These are phyloP conservation scores for Acromyrmex echinatior DNA, from an alignment of 1,140 invertebrate genomes.

Conservation along the genomic window DNA sequence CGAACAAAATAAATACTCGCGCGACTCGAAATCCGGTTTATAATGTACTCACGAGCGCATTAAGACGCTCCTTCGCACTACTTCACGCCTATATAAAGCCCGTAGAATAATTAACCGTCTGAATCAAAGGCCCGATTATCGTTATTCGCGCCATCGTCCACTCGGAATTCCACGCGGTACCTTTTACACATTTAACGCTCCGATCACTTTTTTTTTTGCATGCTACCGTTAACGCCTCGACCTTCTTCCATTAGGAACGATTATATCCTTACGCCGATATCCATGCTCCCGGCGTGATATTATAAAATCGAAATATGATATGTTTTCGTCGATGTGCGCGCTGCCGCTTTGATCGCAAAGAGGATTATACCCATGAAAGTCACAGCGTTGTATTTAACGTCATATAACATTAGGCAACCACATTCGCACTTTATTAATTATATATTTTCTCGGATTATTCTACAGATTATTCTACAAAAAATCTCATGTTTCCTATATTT, in stretches of 20 bases:
- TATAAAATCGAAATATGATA: constrained; percentile 61
- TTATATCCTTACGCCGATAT: constrained; percentile 70
- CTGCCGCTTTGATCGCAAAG: constrained; percentile 19
- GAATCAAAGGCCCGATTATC: constrained; percentile 42
- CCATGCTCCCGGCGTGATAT: constrained; percentile 61
- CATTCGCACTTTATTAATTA: constrained; percentile 17
- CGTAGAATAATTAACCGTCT: constrained; percentile 56
- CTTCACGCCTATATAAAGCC: constrained; percentile 33
- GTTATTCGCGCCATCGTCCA: constrained; percentile 47
- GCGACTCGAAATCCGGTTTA: constrained; percentile 54
- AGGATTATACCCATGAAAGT: constrained; percentile 33
- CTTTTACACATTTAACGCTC: background rate
- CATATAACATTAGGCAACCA: background rate
- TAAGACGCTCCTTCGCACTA: constrained; percentile 44
- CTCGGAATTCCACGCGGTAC: background rate
- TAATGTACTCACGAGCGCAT: constrained; percentile 32
- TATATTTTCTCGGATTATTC: background rate
- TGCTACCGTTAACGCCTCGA: constrained; percentile 52
- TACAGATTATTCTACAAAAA: background rate
- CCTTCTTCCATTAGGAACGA: constrained; percentile 69
- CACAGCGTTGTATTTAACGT: constrained; percentile 18
- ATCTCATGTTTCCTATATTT: background rate
- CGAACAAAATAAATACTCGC: constrained; percentile 25
- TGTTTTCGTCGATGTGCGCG: constrained; percentile 11
- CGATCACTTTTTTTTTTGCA: constrained; percentile 49